Conservation (phyloP, 2,797 vertebrate species). For the Phrynocephalus guinanensis region DNA sequence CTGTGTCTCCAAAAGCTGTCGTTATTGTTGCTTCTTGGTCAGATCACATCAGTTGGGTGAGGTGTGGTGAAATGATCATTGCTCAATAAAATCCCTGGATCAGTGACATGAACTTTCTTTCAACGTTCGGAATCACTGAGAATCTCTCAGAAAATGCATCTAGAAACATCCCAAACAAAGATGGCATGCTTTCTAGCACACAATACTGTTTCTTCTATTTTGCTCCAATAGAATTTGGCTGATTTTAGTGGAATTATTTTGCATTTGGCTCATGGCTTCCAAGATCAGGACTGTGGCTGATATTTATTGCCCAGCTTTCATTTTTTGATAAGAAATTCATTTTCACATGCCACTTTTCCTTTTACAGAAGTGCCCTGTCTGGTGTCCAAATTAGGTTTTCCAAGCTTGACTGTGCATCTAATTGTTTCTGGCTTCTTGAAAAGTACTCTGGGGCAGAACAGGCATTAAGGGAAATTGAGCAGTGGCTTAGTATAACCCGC, state of each 20-base stretch:
- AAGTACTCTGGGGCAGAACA: slow-evolving; percentile 54
- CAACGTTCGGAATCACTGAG: background rate
- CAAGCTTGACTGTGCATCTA: background rate
- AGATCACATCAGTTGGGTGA: too few relatives aligned
- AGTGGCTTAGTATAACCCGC: slow-evolving; percentile 39
- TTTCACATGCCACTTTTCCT: slow-evolving; percentile 55
- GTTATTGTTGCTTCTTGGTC: too few relatives aligned
- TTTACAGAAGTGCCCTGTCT: slow-evolving; percentile 62
- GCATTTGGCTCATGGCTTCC: background rate
- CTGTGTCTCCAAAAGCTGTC: too few relatives aligned
- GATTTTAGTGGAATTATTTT: slow-evolving; percentile 27
- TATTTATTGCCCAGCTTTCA: slow-evolving; percentile 54
- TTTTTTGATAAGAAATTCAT: slow-evolving; percentile 50
- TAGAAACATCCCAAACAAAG: background rate
- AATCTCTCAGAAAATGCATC: background rate
- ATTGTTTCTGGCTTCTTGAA: slow-evolving; percentile 53
- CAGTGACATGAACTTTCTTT: background rate
- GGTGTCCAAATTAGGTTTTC: slow-evolving; percentile 48
- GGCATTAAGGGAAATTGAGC: slow-evolving; percentile 48
- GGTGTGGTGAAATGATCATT: background rate
- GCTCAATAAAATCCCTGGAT: background rate
- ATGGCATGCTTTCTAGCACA: slow-evolving; percentile 45
- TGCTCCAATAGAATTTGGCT: background rate
- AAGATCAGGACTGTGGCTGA: slow-evolving; percentile 52
- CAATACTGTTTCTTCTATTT: slow-evolving; percentile 23